Evolutionary conservation across 2,888 invertebrate species (phyloP), one percentile per base, ranked within the genome.

Genomic region (Ditylenchus weischeri): DNA sequence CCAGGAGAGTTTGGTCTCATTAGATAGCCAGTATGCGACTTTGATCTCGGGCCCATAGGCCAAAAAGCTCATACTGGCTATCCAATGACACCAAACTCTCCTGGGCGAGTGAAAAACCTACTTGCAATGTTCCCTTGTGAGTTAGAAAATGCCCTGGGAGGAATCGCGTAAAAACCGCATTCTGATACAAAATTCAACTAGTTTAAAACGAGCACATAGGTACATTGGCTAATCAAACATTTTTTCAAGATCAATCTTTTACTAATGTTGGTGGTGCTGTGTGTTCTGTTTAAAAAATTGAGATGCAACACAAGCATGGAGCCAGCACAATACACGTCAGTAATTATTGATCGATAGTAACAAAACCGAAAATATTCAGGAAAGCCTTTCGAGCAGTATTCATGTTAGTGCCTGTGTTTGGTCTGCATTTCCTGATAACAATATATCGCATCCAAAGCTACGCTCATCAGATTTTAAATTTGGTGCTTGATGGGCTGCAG

Each of bases 401-500:
- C 66, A 84, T 86, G 62, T 77, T 86, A 64, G 82, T 86, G 68
- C 86, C 86, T 4, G 81, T 86, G 51, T 86, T 86, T 75, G 86
- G 86, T 5, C 81, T 86, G 0, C 86, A 86, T 74, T 85, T 85
- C 72, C 74, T 84, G 57, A 77, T 85, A 35, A 85, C 86, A 19
- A 84, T 85, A 61, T 86, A 86, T 77, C 80, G 85, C 19, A 83
- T 84, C 1, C 76, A 69, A 78, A 79, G 82, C 35, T 80, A 83
- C 57, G 66, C 80, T 23, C 85, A 86, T 75, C 83, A 84, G 70
- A 83, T 84, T 68, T 74, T 84, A 64, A 85, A 85, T 75, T 79
- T 84, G 69, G 74, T 84, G 10, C 78, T 85, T 38, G 85, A 86
- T 71, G 86, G 86, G 10, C 76, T 85, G 49, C 85, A 85, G 76